Evolutionary conservation across 92 coral and sea anemone genomes (phyloP), one percentile per base, ranked within the genome.

Genomic region (Porites evermanni): DNA sequence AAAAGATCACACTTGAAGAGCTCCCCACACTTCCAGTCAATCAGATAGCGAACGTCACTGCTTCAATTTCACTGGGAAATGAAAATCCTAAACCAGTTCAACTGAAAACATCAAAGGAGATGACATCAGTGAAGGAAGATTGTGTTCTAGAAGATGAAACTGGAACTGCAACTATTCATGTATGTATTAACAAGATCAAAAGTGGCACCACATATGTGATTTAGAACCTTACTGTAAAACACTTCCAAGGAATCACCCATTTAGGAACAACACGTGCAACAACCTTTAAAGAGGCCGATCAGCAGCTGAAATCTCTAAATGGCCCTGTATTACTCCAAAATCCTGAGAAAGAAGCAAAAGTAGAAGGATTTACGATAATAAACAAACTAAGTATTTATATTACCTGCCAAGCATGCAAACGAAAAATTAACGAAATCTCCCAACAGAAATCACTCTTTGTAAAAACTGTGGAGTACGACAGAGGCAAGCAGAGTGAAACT

Each of bases 61-160:
- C 69, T n/a, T 50, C 94, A 63, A 75, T 82, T 47, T 82, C 18
- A 29, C 32, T 29, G 32, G 32, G 32, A 29, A 29, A 29, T 29
- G 32, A 29, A 29, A 29, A 29, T 3, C 86, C 89, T 6, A 91
- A 87, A 52, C 20, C 80, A 54, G 88, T 87, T 38, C 72, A 72
- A 78, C 18, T 79, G 29, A 91, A 84, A 87, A 12, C 80, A 3
- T 64, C 83, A 11, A 11, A 67, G 14, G 74, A 92, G 80, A 71
- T 79, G 75, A 71, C 89, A 6, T 2, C 70, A 24, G 89, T 92
- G 58, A 92, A 92, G 69, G 95, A 92, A 72, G 93, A 92, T 74
- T 92, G 93, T 76, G 87, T 92, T 56, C 51, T 89, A 23, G 91
- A 92, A 60, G 88, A 89, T 56, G 58, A 75, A 66, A 86, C 91